These are phyloP conservation scores for Protobothrops mucrosquamatus DNA, from an alignment of 2,113 vertebrate species.

Conservation along the genomic window DNA sequence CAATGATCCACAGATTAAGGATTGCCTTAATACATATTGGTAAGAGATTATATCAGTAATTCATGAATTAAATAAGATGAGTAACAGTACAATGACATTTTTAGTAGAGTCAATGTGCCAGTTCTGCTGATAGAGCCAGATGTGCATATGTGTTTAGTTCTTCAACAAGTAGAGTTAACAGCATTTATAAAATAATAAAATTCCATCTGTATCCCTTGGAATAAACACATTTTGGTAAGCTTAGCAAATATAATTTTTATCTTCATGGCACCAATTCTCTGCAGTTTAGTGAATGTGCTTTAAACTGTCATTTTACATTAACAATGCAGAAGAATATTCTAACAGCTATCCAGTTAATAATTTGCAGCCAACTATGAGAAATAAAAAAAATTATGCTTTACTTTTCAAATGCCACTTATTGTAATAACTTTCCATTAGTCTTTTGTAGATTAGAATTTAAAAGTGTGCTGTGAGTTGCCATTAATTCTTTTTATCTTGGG, in stretches of 20 bases:
- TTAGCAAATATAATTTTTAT: neutral
- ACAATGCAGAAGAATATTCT: constrained; percentile 20
- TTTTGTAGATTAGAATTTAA: neutral
- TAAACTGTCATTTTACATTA: constrained; percentile 35
- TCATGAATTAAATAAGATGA: constrained; percentile 51
- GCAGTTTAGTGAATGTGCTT: constrained; percentile 32
- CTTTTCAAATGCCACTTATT: constrained; percentile 34
- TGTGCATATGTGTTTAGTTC: constrained; percentile 36
- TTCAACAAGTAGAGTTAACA: constrained; percentile 28
- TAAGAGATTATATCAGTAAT: constrained; percentile 38
- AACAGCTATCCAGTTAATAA: constrained; percentile 26
- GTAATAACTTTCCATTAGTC: constrained; percentile 8
- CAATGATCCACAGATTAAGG: constrained; percentile 33
- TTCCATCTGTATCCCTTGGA: constrained; percentile 3
- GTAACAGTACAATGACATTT: constrained; percentile 33
- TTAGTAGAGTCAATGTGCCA: constrained; percentile 33
- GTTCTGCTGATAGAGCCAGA: constrained; percentile 36
- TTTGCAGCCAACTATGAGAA: constrained; percentile 46
- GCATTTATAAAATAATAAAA: neutral
- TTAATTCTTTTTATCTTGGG: neutral
- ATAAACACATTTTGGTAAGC: constrained; percentile 15
- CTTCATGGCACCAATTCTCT: constrained; percentile 5
- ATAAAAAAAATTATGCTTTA: constrained; percentile 38
- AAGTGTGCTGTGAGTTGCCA: neutral
- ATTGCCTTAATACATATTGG: constrained; percentile 44